Percentiles rank a stretch among this genome's conserved stretches.
Conservation (phyloP, 2,888 invertebrate genomes). For the Mimachlamys varia region DNA sequence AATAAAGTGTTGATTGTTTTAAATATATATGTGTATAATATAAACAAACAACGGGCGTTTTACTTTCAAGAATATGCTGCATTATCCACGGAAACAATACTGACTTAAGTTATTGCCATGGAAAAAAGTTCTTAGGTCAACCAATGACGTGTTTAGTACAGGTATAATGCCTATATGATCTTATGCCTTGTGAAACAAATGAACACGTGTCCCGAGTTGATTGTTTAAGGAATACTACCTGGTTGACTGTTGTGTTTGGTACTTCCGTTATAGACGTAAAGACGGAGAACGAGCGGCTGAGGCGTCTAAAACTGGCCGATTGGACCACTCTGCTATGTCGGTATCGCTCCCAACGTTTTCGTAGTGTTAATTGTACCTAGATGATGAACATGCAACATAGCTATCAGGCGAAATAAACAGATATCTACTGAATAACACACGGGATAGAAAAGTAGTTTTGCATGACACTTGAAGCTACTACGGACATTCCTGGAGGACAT, state of each 20-base stretch:
- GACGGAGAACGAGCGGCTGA: slow-evolving; percentile 71
- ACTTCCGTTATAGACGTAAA: slow-evolving; percentile 75
- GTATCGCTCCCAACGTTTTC: slow-evolving; percentile 69
- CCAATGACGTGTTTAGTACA: too few species aligned
- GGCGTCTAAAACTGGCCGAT: slow-evolving; percentile 68
- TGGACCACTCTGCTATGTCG: slow-evolving; percentile 68
- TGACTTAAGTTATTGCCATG: too few species aligned
- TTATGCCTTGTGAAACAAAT: background rate
- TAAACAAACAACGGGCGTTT: too few species aligned
- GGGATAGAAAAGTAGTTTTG: slow-evolving; percentile 34
- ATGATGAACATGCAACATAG: slow-evolving; percentile 39
- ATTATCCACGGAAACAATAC: too few species aligned
- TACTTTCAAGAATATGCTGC: too few species aligned
- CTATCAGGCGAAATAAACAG: background rate
- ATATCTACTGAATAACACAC: background rate
- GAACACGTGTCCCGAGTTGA: background rate
- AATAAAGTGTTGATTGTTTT: too few species aligned
- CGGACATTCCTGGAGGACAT: background rate
- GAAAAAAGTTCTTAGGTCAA: too few species aligned
- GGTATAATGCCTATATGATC: too few species aligned
- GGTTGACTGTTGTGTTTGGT: slow-evolving; percentile 55
- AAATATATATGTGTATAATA: too few species aligned
- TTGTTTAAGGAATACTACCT: slow-evolving; percentile 46
- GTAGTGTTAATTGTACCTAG: slow-evolving; percentile 67
- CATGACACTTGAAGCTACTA: slow-evolving; percentile 27